Evolutionary conservation across 2,797 vertebrate species (phyloP).

Genomic region (Pteropus rufus): DNA sequence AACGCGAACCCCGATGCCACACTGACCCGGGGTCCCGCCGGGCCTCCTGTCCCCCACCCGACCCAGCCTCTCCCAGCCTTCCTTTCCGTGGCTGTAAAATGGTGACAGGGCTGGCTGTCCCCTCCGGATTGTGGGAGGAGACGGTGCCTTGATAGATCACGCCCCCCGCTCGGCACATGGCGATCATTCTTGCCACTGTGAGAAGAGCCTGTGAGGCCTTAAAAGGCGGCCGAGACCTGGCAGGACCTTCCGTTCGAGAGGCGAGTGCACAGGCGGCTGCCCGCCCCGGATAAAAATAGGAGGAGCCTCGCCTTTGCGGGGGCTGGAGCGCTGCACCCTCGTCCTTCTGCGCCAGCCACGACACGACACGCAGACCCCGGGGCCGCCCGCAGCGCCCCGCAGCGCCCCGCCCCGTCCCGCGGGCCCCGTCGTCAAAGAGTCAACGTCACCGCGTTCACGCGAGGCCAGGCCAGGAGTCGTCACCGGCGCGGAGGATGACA

Average conservation of each 20-base stretch:
- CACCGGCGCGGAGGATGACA: not conserved
- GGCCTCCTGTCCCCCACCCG: not conserved
- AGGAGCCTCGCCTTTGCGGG: constrained; percentile 62
- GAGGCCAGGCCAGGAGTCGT: too few relatives aligned
- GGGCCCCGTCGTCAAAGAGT: too few relatives aligned
- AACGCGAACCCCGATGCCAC: too few relatives aligned
- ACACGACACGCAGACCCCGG: too few relatives aligned
- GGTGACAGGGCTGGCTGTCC: not conserved
- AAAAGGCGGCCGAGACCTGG: constrained; percentile 61
- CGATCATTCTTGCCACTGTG: not conserved
- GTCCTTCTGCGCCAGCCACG: too few relatives aligned
- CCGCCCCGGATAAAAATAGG: constrained; percentile 63
- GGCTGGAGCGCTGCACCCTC: not conserved
- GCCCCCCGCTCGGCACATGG: not conserved
- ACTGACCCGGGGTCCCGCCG: too few relatives aligned
- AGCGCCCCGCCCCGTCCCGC: too few relatives aligned
- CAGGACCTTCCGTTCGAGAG: constrained; percentile 72
- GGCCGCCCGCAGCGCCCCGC: too few relatives aligned
- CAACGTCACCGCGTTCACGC: too few relatives aligned
- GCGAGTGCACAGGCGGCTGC: constrained; percentile 47
- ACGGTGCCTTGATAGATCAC: not conserved
- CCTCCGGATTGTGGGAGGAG: not conserved
- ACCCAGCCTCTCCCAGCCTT: not conserved
- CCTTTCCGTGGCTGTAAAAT: not conserved
- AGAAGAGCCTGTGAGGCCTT: not conserved